Base-by-base conservation (phyloP, 2,113 vertebrate genomes). In the Aldabrachelys gigantea region DNA sequence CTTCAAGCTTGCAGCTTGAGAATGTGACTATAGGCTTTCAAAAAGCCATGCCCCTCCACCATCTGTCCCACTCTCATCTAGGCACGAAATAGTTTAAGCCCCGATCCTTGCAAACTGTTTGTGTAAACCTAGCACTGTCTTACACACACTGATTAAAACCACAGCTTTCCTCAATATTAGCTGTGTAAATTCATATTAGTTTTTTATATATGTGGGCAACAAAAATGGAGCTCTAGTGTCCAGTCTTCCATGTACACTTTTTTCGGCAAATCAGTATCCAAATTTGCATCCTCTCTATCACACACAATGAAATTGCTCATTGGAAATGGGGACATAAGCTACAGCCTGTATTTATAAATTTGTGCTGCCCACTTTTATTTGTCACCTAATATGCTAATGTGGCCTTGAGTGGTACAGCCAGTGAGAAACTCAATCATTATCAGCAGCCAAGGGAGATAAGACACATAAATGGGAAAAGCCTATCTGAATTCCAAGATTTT, bases 211-310 rank as follows among this genome's bases (percentile, higher is more conserved):
- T 89, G 90, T 86, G 93, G 87, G 82, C 78, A 95, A 50, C 50
- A 50, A 14, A 50, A 16, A 6, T 53, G 69, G 81, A 80, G 87
- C 65, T 89, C 93, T 89, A 92, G n/a, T 88, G 92, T 84, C 87
- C 72, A 0, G 5, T 89, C 87, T 92, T 87, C 91, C 91, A 82
- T 89, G 52, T 81, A 87, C 85, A 75, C 72, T 94, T 95, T 89
- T 92, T n/a, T 91, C 92, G 88, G 89, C 13, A 31, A 59, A 87
- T 89, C 93, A 93, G 41, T 96, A 91, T 94, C 79, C 89, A 92
- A 91, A 86, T 96, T 96, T 96, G 69, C 94, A 95, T 94, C 91
- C 82, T 95, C 92, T 80, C 89, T 95, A 93, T 94, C 94, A 94
- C 91, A 89, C 95, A 94, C 87, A 95, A 93, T 94, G 90, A 83